Conservation (phyloP, 1,140 invertebrate genomes). For the Drosophila pectinifera region DNA sequence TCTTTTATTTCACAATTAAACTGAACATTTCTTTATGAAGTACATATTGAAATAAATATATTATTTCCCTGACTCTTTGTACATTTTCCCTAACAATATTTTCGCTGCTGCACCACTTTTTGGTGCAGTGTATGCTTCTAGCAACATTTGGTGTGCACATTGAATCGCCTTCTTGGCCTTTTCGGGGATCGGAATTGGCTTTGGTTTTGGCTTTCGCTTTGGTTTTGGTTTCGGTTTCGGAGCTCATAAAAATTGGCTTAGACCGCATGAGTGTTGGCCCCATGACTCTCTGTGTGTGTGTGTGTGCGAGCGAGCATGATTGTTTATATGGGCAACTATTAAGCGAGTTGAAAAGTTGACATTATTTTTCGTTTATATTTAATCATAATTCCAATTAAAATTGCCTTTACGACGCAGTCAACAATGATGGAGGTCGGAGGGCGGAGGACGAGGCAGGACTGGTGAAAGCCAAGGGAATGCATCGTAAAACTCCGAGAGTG, state of each 20-base stretch:
- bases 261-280: conserved; percentile 26
- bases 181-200: conserved; percentile 38
- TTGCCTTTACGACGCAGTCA: conserved; percentile 36
- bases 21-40: no score
- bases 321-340: conserved; percentile 59
- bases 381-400: conserved; percentile 71
- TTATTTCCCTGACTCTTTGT: no score
- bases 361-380: conserved; percentile 70
- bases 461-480: conserved; percentile 12
- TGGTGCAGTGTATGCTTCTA: conserved; percentile 14
- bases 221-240: conserved; percentile 29
- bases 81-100: no score
- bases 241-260: conserved; percentile 62
- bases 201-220: conserved; percentile 45
- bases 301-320: conserved; percentile 13
- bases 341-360: conserved; percentile 64
- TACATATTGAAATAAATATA: no score
- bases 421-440: conserved; percentile 12
- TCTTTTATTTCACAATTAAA: no score
- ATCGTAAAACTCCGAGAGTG: conserved; percentile 26
- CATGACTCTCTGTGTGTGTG: conserved; percentile 5
- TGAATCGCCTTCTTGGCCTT: conserved; percentile 48
- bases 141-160: conserved; percentile 55
- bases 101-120: no score
- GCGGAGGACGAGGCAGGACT: background rate